Conservation (phyloP, 2,113 vertebrate genomes). For the Hippolais icterina region DNA sequence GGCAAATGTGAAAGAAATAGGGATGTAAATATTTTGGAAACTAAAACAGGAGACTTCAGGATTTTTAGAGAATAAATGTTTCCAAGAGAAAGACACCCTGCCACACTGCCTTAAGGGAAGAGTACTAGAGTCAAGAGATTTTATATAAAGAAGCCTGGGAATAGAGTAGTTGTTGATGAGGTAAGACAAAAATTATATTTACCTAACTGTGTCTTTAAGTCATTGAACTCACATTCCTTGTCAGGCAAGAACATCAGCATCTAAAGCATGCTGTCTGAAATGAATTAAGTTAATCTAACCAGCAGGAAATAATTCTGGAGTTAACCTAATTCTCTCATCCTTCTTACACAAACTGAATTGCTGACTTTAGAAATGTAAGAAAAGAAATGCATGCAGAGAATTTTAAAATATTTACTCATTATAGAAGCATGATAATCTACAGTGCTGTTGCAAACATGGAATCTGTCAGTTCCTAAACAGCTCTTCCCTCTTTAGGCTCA, state of each 20-base stretch:
- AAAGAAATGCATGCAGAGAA: background rate
- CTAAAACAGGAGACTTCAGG: background rate
- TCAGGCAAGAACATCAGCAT: background rate
- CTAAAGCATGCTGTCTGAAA: background rate
- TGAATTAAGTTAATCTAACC: background rate
- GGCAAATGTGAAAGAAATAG: background rate
- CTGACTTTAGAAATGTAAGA: background rate
- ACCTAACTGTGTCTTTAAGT: background rate
- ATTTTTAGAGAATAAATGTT: background rate
- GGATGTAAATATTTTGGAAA: background rate
- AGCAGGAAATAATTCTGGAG: background rate
- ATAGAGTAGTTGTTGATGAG: background rate
- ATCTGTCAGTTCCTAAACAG: background rate
- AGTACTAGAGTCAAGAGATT: background rate
- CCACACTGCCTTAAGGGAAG: background rate
- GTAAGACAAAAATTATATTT: background rate
- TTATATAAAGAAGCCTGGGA: background rate
- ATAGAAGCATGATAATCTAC: background rate
- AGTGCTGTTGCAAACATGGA: background rate
- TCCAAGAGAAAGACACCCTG: background rate
- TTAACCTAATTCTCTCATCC: background rate
- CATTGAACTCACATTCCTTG: background rate
- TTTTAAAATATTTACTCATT: background rate
- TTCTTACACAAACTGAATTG: background rate
- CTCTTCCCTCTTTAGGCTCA: background rate